Conservation (phyloP, 2,113 vertebrate species). For the Sebastes schlegelii region DNA sequence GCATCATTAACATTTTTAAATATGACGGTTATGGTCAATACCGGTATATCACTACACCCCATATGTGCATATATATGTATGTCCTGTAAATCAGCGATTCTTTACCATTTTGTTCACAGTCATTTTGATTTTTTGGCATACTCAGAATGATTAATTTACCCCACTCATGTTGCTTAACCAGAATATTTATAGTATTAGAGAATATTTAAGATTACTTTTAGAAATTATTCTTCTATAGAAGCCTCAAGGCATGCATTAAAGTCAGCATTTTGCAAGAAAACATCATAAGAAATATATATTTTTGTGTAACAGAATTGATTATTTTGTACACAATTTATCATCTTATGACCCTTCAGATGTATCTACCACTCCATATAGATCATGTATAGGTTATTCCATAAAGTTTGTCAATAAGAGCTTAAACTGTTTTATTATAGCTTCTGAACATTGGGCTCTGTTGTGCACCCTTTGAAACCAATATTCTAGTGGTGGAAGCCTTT, state of each 20-base stretch:
- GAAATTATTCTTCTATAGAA: no score
- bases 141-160: neutral
- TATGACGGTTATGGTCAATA: no score
- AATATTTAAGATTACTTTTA: no score
- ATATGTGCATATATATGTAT: neutral
- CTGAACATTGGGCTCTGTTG: slow-evolving; percentile 10
- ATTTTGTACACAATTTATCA: neutral
- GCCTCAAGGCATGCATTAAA: rapidly evolving
- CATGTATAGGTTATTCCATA: neutral
- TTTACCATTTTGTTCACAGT: neutral
- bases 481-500: slow-evolving; percentile 27
- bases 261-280: neutral
- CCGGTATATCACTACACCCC: no score
- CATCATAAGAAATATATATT: neutral
- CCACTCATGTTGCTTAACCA: neutral
- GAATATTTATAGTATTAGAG: neutral
- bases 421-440: neutral
- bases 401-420: neutral
- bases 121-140: neutral
- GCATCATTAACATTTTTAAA: no score
- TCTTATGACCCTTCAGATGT: neutral
- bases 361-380: neutral
- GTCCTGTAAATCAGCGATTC: neutral
- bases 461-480: slow-evolving; percentile 7
- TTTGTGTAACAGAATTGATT: neutral